These are phyloP conservation scores for Agrotis puta DNA, from an alignment of 2,888 invertebrate genomes.

Conservation along the genomic window DNA sequence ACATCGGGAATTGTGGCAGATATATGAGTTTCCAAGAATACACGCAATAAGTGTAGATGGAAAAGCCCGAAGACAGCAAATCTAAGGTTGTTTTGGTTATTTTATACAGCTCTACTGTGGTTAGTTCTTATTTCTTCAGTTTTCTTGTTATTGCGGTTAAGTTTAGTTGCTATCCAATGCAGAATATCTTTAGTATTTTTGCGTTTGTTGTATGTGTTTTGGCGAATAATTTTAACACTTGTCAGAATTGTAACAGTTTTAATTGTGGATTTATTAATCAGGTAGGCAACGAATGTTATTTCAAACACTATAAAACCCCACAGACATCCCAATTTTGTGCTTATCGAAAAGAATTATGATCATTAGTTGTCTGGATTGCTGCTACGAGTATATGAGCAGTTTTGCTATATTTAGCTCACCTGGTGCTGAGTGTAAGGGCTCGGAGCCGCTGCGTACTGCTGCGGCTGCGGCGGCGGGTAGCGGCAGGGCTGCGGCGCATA, in stretches of 20 bases:
- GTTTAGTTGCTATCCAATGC: not conserved
- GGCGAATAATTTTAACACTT: not conserved
- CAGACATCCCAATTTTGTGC: not conserved
- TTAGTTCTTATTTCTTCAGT: not conserved
- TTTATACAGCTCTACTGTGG: not conserved
- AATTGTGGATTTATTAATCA: not conserved
- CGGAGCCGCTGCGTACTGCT: constrained; percentile 85
- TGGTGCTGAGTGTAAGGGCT: constrained; percentile 88
- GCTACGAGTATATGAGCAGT: not conserved
- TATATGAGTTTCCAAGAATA: constrained; percentile 25
- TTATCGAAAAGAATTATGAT: not conserved
- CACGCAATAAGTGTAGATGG: constrained; percentile 2
- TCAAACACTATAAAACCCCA: not conserved
- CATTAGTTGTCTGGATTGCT: not conserved
- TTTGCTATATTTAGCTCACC: constrained; percentile 69
- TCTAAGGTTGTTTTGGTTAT: not conserved
- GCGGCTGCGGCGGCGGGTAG: constrained; percentile 89
- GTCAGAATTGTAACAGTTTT: too few species aligned
- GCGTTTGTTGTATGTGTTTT: not conserved
- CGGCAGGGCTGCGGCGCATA: constrained; percentile 89
- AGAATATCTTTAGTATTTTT: not conserved
- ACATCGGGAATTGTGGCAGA: constrained; percentile 13
- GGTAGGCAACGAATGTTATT: not conserved
- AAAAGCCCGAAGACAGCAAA: not conserved
- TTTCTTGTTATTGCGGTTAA: not conserved